Conservation (phyloP, 2,888 invertebrate species). For the Acronicta alni region DNA sequence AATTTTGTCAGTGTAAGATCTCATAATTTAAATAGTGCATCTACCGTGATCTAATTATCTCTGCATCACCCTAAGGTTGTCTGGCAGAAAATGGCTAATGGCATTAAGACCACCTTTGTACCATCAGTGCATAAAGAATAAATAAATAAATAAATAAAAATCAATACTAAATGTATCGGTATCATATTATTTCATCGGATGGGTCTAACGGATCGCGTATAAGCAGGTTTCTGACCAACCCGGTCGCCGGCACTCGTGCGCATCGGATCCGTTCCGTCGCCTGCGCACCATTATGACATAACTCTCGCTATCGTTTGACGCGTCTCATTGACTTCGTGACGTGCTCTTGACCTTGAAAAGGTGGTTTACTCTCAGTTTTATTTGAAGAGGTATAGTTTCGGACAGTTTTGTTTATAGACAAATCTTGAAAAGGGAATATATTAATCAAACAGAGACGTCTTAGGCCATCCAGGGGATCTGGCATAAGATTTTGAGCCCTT, state of each 20-base stretch:
- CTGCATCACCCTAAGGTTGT: no score
- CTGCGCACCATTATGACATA: conserved; percentile 55
- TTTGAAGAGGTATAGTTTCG: conserved; percentile 8
- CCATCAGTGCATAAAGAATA: no score
- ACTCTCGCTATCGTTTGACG: conserved; percentile 50
- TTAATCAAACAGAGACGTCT: no score
- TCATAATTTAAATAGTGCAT: no score
- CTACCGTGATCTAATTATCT: no score
- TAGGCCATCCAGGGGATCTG: no score
- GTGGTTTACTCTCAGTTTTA: conserved; percentile 45
- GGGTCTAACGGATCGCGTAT: conserved; percentile 17
- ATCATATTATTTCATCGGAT: conserved; percentile 12
- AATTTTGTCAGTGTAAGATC: not conserved
- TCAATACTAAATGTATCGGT: conserved; percentile 6
- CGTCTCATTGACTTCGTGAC: conserved; percentile 43
- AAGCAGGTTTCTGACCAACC: conserved; percentile 45
- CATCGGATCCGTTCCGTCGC: conserved; percentile 31
- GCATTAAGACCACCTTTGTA: no score
- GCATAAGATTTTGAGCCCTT: no score
- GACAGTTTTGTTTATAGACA: no score
- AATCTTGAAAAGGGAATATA: no score
- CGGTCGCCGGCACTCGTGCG: conserved; percentile 46
- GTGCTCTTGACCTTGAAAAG: conserved; percentile 53
- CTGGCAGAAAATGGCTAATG: no score
- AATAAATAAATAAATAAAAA: conserved; percentile 43